A percentile compares a stretch with the other conserved stretches of the same genome.
Evolutionary conservation across 2,113 vertebrate genomes (phyloP).

Genomic region (Clarias gariepinus): DNA sequence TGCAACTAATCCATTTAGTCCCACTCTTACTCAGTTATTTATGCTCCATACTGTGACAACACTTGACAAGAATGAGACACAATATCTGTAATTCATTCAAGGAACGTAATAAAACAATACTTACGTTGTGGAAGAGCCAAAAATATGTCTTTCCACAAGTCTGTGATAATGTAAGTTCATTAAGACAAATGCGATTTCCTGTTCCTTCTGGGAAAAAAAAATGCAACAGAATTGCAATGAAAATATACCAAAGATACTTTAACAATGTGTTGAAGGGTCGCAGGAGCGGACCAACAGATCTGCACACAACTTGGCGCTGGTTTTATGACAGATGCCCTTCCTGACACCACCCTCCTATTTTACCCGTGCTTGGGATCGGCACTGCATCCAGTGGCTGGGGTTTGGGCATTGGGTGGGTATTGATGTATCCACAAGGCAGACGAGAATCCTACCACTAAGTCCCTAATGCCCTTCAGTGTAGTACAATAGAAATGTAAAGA

Average conservation of each 20-base stretch:
- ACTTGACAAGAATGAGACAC: background rate
- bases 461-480: background rate
- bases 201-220: constrained; percentile 71
- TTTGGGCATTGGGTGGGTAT: too few relatives aligned
- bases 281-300: too few relatives aligned
- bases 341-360: too few relatives aligned
- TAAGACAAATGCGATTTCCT: constrained; percentile 82
- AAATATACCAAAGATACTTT: background rate
- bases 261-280: background rate
- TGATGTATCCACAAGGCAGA: too few relatives aligned
- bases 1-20: constrained; percentile 29
- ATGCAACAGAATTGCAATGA: background rate
- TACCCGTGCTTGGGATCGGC: too few relatives aligned
- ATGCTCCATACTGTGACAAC: background rate
- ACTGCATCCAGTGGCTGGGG: too few relatives aligned
- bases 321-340: too few relatives aligned
- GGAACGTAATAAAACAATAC: constrained; percentile 14
- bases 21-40: background rate
- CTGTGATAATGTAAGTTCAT: constrained; percentile 82
- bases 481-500: background rate
- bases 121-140: constrained; percentile 79
- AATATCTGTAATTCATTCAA: background rate
- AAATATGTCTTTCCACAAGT: constrained; percentile 82
- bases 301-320: too few relatives aligned
- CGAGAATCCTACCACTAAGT: too few relatives aligned